Conservation (phyloP, 2,113 vertebrate species). For the Herpetotheres cachinnans region DNA sequence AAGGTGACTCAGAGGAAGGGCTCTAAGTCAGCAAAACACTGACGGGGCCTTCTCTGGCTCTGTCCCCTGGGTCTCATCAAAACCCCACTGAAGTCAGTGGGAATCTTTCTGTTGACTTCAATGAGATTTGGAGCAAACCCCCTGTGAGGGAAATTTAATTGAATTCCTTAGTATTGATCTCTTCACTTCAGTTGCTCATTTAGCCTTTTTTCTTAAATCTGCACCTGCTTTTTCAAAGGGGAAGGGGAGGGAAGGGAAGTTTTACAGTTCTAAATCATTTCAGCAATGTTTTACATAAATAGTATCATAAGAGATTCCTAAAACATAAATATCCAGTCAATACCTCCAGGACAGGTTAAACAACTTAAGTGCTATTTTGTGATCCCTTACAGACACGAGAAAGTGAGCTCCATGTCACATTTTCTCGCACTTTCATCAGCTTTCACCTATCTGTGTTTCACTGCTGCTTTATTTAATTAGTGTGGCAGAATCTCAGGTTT, state of each 20-base stretch:
- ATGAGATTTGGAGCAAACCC: constrained; percentile 18
- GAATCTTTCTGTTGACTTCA: constrained; percentile 41
- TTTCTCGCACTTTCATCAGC: background rate
- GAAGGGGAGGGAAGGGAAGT: background rate
- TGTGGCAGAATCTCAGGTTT: background rate
- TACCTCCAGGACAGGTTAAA: background rate
- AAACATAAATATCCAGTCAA: background rate
- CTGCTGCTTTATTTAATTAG: background rate
- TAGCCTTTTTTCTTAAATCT: constrained; percentile 28
- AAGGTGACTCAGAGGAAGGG: background rate
- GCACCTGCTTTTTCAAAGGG: background rate
- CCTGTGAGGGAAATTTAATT: constrained; percentile 36
- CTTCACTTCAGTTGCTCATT: constrained; percentile 9
- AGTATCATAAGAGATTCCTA: background rate
- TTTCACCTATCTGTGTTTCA: background rate
- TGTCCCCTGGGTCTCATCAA: constrained; percentile 13
- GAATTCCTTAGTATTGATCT: constrained; percentile 35
- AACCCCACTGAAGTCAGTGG: constrained; percentile 16
- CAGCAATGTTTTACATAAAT: background rate
- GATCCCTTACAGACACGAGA: background rate
- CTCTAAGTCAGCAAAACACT: constrained; percentile 17
- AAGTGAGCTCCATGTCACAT: background rate
- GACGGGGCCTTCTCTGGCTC: background rate
- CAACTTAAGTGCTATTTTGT: background rate
- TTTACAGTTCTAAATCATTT: background rate